Conservation (phyloP, 1,140 invertebrate genomes). For the Papilio aristodemus region DNA sequence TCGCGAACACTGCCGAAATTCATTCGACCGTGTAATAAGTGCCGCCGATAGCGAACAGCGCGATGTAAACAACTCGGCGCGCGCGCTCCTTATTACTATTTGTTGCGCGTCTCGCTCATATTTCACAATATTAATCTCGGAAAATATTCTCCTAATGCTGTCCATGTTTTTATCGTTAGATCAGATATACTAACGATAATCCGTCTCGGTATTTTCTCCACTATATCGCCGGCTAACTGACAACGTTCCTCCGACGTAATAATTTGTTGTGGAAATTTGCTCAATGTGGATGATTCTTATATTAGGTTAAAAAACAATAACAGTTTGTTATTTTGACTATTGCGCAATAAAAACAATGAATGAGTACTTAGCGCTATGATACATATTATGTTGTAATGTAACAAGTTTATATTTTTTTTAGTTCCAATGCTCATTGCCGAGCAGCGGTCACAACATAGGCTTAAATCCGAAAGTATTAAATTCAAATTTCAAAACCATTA, state of each 20-base stretch:
- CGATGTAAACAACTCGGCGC: conserved; percentile 45
- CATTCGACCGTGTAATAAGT: conserved; percentile 67
- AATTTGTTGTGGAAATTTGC: conserved; percentile 16
- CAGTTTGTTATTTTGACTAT: conserved; percentile 11
- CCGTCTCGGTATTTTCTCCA: conserved; percentile 13
- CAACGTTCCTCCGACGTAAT: conserved; percentile 17
- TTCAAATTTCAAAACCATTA: no score
- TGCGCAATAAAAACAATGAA: conserved; percentile 8
- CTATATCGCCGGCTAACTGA: conserved; percentile 1
- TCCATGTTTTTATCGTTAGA: conserved; percentile 2
- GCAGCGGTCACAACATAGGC: no score
- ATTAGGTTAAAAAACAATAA: conserved; percentile 13
- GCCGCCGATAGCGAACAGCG: conserved; percentile 54
- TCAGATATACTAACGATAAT: conserved; percentile 16
- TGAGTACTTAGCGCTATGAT: neutral
- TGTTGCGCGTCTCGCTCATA: conserved; percentile 37
- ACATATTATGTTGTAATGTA: neutral
- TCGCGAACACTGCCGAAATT: conserved; percentile 62
- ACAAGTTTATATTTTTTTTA: neutral
- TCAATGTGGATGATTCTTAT: neutral
- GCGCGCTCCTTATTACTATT: conserved; percentile 30
- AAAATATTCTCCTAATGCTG: conserved; percentile 11
- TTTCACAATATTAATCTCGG: conserved; percentile 28
- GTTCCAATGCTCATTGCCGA: no score
- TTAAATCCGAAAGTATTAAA: no score